Evolutionary conservation across 2,797 vertebrate species (phyloP).

Genomic region (Lophura swinhoii): DNA sequence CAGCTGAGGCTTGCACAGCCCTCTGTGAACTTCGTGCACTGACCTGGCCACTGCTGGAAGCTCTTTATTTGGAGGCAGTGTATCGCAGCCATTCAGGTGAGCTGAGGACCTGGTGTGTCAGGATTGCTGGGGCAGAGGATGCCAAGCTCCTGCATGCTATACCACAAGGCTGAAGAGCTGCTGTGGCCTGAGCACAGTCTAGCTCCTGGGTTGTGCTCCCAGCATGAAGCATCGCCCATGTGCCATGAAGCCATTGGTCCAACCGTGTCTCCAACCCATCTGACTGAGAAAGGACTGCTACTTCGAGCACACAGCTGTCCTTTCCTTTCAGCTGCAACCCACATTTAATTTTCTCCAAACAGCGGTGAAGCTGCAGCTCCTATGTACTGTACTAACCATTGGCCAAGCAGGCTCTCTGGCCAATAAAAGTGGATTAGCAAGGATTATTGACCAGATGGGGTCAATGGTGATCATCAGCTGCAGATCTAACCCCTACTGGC

Average conservation of each 20-base stretch:
- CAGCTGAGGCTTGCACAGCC: not conserved
- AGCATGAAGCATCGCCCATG: not conserved
- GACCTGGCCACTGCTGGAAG: not conserved
- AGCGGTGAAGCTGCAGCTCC: not conserved
- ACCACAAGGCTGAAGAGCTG: not conserved
- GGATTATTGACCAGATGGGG: conserved; percentile 74
- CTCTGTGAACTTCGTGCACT: not conserved
- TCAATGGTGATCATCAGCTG: conserved; percentile 69
- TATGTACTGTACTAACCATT: not conserved
- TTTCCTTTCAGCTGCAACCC: not conserved
- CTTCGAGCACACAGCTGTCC: not conserved
- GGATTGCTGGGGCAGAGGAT: not conserved
- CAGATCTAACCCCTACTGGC: conserved; percentile 51
- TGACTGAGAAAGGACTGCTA: not conserved
- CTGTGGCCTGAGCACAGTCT: not conserved
- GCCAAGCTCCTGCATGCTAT: not conserved
- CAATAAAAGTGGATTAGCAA: conserved; percentile 69
- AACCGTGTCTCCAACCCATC: fast-evolving
- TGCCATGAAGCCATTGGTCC: not conserved
- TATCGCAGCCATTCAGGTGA: not conserved
- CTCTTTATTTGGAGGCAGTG: not conserved
- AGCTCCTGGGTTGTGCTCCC: not conserved
- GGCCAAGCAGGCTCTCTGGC: not conserved
- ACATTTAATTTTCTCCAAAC: not conserved
- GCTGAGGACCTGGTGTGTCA: not conserved